Conservation (phyloP, 2,888 invertebrate genomes). For the Melangyna quadrimaculata region DNA sequence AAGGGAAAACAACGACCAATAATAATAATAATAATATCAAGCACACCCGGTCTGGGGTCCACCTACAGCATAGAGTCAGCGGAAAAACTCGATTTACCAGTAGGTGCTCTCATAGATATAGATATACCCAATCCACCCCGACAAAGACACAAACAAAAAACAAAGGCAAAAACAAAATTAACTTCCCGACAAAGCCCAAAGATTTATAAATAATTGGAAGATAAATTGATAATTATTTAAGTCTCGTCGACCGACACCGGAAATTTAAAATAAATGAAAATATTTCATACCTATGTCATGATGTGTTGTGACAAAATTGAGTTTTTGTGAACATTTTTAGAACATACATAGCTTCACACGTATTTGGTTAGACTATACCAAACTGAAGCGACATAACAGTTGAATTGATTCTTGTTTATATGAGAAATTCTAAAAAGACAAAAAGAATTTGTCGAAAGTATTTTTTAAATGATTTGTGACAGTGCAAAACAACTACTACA, state of each 20-base stretch:
- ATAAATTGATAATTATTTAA: slow-evolving; percentile 42
- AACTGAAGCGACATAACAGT: no score
- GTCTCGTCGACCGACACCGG: slow-evolving; percentile 49
- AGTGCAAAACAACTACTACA: no score
- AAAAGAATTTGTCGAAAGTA: no score
- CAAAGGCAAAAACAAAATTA: neutral
- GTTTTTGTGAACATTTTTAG: neutral
- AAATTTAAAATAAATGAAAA: slow-evolving; percentile 11
- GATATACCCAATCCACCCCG: slow-evolving; percentile 4
- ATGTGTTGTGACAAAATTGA: slow-evolving; percentile 6
- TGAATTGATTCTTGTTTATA: no score
- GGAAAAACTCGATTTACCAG: slow-evolving; percentile 48
- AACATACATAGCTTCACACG: neutral
- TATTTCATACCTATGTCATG: neutral
- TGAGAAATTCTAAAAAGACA: no score
- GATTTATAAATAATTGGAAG: slow-evolving; percentile 26
- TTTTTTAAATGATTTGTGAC: no score
- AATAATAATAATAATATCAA: slow-evolving; percentile 33
- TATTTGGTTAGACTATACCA: neutral
- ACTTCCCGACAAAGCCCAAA: slow-evolving; percentile 23
- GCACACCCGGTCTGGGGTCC: slow-evolving; percentile 50
- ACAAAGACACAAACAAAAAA: neutral
- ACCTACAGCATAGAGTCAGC: slow-evolving; percentile 37
- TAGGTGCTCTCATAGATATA: neutral
- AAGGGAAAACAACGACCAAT: slow-evolving; percentile 43